phyloP scores from a whole-genome alignment of 1,140 invertebrate genomes.

The Trissolcus basalis region DNA sequence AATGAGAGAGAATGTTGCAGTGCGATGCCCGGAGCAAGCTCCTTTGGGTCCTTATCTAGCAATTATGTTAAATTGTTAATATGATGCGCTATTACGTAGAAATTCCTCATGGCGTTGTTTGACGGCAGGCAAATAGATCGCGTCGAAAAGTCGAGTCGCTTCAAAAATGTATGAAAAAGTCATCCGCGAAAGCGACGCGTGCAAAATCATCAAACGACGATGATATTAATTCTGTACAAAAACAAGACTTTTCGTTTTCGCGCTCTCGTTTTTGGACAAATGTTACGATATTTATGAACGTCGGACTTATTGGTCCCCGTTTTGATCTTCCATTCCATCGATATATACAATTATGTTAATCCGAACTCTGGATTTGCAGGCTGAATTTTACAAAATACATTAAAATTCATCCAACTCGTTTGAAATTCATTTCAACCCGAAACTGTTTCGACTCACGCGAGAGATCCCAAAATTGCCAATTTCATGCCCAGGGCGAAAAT shows the following conservation, averaged over 20 bases:
- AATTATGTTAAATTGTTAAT: slow-evolving; percentile 42
- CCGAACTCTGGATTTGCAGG: neutral
- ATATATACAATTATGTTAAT: neutral
- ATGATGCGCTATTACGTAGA: slow-evolving; percentile 15
- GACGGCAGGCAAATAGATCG: slow-evolving; percentile 14
- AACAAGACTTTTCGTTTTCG: too few relatives aligned
- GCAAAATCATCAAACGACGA: too few relatives aligned
- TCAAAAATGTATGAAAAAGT: too few relatives aligned
- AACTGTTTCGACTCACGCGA: neutral
- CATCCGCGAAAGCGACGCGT: too few relatives aligned
- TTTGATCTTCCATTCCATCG: neutral
- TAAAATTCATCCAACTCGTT: slow-evolving; percentile 13
- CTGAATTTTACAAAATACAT: neutral
- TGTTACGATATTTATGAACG: too few relatives aligned
- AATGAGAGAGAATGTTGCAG: too few relatives aligned
- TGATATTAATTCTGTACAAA: too few relatives aligned
- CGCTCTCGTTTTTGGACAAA: too few relatives aligned
- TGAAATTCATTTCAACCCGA: neutral
- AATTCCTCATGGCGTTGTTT: slow-evolving; percentile 21
- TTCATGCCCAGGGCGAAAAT: slow-evolving; percentile 4
- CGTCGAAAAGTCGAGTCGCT: too few relatives aligned
- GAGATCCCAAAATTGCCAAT: slow-evolving; percentile 11
- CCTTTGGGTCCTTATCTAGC: slow-evolving; percentile 27
- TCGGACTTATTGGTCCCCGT: neutral
- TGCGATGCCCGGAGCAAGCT: slow-evolving; percentile 3